phyloP scores from a whole-genome alignment of 2,797 vertebrate species.

The Leptodactylus fallax region DNA sequence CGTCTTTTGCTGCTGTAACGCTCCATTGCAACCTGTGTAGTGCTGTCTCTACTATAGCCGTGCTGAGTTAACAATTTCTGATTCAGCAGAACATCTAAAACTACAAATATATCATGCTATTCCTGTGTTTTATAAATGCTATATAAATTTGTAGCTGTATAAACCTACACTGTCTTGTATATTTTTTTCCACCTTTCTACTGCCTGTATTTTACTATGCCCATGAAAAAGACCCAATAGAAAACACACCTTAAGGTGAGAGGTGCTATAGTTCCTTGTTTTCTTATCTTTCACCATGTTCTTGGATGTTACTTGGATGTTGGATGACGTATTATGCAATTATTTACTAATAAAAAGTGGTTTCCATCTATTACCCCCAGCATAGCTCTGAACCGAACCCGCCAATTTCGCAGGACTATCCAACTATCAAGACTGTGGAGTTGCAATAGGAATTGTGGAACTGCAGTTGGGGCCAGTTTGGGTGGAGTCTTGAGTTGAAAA shows the following conservation, averaged over 20 bases:
- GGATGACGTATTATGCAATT: no score
- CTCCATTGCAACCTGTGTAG: background rate
- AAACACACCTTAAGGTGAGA: background rate
- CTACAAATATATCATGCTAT: conserved; percentile 15
- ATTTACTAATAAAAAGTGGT: background rate
- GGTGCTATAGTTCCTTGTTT: no score
- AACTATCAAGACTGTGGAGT: no score
- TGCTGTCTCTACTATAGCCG: background rate
- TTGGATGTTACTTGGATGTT: background rate
- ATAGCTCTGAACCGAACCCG: no score
- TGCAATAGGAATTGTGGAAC: no score
- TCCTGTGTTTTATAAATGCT: conserved; percentile 5
- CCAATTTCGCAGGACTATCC: no score
- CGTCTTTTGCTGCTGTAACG: conserved; percentile 1
- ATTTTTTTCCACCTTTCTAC: background rate
- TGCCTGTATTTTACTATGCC: background rate
- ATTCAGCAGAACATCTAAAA: conserved; percentile 13
- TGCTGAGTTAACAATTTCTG: conserved; percentile 17
- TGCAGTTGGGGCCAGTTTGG: no score
- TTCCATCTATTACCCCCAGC: background rate
- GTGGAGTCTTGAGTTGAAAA: no score
- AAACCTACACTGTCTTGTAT: background rate
- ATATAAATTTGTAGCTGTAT: background rate
- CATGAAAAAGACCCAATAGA: background rate
- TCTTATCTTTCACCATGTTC: background rate